Evolutionary conservation across 2,113 vertebrate species (phyloP).

Genomic region (Prolemur simus): DNA sequence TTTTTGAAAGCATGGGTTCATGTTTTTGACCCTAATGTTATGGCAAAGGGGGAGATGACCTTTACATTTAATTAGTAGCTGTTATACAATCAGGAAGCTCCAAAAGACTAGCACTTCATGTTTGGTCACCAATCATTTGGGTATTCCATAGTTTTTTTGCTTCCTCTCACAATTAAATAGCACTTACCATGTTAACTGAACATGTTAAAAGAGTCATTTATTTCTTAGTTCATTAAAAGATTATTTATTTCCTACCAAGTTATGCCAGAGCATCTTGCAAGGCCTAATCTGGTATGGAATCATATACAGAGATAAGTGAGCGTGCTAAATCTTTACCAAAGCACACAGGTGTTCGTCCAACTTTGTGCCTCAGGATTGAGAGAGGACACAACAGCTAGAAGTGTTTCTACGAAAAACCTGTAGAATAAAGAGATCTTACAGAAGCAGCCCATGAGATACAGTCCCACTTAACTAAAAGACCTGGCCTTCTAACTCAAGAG

Average conservation of each 20-base stretch:
- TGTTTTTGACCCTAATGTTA: constrained; percentile 75
- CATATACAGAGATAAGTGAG: neutral
- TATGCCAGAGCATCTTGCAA: neutral
- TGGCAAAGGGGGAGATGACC: constrained; percentile 72
- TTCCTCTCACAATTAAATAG: neutral
- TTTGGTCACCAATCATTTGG: neutral
- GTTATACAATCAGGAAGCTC: neutral
- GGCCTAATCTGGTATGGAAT: neutral
- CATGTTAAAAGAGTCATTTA: neutral
- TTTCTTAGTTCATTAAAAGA: neutral
- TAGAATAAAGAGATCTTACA: fast-evolving
- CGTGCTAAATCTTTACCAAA: neutral
- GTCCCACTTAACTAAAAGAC: neutral
- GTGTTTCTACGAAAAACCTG: neutral
- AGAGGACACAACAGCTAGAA: neutral
- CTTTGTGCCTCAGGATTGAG: neutral
- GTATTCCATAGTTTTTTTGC: neutral
- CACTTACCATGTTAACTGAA: neutral
- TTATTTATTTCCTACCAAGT: neutral
- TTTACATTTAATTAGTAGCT: constrained; percentile 68
- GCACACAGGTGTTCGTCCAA: fast-evolving
- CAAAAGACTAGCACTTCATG: neutral
- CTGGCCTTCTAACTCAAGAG: fast-evolving
- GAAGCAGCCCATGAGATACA: fast-evolving
- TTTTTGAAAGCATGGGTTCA: constrained; percentile 77